Percentiles rank a stretch among this genome's conserved stretches.
phyloP scores from a whole-genome alignment of 2,888 invertebrate species.

The Drosophila birchii region DNA sequence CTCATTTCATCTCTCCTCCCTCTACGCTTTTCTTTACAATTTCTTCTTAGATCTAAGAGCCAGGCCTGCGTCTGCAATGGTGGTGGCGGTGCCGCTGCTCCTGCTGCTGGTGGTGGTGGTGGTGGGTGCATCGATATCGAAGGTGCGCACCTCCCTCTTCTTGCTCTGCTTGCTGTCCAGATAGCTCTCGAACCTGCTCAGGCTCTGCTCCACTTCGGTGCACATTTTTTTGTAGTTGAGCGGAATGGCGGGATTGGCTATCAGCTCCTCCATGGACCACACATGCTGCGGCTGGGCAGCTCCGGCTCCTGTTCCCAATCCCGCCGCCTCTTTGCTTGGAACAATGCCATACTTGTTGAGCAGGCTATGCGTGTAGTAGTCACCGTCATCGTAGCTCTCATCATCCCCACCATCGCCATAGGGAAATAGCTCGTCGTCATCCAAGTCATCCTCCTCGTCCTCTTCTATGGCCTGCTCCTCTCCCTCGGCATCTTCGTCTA shows the following conservation, averaged over 20 bases:
- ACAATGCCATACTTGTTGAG: constrained; percentile 66
- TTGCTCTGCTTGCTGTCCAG: constrained; percentile 71
- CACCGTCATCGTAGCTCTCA: constrained; percentile 55
- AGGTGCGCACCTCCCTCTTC: constrained; percentile 81
- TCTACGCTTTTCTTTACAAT: constrained; percentile 49
- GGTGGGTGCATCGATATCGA: constrained; percentile 86
- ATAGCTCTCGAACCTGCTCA: constrained; percentile 82
- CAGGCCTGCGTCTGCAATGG: constrained; percentile 77
- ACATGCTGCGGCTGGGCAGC: constrained; percentile 64
- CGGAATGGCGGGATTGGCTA: constrained; percentile 83
- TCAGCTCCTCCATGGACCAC: constrained; percentile 84
- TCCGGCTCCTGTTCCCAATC: background rate
- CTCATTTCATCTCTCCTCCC: background rate
- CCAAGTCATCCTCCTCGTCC: constrained; percentile 52
- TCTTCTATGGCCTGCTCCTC: constrained; percentile 66
- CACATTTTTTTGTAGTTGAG: constrained; percentile 84
- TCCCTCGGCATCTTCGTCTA: constrained; percentile 73
- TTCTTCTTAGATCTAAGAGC: constrained; percentile 67
- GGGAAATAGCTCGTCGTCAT: constrained; percentile 33
- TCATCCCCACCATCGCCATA: constrained; percentile 61
- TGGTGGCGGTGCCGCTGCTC: background rate
- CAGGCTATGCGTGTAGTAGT: constrained; percentile 59
- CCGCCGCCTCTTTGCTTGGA: constrained; percentile 20
- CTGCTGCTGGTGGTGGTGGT: background rate
- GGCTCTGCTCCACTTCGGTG: constrained; percentile 83